Conservation (phyloP, 2,888 invertebrate species). For the Uropetala carovei region DNA sequence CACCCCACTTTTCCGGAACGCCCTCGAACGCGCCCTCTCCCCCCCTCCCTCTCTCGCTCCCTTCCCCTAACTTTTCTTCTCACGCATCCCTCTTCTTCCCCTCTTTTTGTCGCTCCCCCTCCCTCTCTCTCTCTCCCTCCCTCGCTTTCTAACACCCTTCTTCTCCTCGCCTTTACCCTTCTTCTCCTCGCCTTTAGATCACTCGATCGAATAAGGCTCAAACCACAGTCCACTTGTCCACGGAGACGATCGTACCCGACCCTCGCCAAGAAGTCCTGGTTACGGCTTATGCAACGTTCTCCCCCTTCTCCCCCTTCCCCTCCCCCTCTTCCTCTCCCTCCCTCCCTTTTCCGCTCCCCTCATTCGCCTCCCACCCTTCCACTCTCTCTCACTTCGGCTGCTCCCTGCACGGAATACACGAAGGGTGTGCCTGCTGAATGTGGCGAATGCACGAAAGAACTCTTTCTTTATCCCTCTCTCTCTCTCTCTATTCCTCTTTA, state of each 20-base stretch:
- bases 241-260: no score
- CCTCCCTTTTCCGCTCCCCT: background rate
- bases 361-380: no score
- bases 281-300: background rate
- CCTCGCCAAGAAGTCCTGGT: no score
- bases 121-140: no score
- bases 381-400: background rate
- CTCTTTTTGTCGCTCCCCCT: background rate
- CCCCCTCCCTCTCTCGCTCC: background rate
- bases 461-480: background rate
- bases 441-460: constrained; percentile 11
- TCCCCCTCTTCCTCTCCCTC: background rate
- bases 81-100: no score
- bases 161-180: background rate
- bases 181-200: background rate
- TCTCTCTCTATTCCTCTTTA: background rate
- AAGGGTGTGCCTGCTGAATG: constrained; percentile 21
- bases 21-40: background rate
- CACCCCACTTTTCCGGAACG: background rate
- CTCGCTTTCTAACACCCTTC: no score
- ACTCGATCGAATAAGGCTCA: no score
- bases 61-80: background rate
- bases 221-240: no score
- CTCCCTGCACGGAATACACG: constrained; percentile 20
- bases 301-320: background rate